Evolutionary conservation across 2,113 vertebrate genomes (phyloP).

Genomic region (Cochlearius cochlearius): DNA sequence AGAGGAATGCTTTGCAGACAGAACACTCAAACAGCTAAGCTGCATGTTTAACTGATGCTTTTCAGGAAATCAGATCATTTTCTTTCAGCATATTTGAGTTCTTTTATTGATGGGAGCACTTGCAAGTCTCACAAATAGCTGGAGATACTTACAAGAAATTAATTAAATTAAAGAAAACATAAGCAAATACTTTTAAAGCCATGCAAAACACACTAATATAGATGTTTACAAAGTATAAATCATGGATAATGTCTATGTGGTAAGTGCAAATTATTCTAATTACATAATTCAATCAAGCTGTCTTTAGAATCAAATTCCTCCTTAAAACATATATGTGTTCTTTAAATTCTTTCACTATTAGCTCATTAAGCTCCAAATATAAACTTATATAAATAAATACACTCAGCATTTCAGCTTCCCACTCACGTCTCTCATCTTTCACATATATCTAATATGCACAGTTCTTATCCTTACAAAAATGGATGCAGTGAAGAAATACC

Average conservation of each 20-base stretch:
- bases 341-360: neutral
- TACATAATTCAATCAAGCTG: neutral
- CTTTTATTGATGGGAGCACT: neutral
- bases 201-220: neutral
- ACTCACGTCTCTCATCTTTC: neutral
- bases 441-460: neutral
- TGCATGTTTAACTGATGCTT: neutral
- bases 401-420: neutral
- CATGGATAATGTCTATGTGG: neutral
- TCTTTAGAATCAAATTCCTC: neutral
- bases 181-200: neutral
- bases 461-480: neutral
- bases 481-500: neutral
- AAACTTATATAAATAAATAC: neutral
- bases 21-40: neutral
- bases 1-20: neutral
- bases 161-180: neutral
- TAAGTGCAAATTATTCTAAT: neutral
- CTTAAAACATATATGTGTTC: neutral
- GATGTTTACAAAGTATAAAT: neutral
- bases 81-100: neutral
- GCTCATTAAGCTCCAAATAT: neutral
- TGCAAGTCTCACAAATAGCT: neutral
- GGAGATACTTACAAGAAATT: neutral
- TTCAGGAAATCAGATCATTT: neutral